Percentiles rank a stretch among this genome's conserved stretches.
Evolutionary conservation across 2,797 vertebrate species (phyloP).

Genomic region (Oceanodroma leucorhoa): DNA sequence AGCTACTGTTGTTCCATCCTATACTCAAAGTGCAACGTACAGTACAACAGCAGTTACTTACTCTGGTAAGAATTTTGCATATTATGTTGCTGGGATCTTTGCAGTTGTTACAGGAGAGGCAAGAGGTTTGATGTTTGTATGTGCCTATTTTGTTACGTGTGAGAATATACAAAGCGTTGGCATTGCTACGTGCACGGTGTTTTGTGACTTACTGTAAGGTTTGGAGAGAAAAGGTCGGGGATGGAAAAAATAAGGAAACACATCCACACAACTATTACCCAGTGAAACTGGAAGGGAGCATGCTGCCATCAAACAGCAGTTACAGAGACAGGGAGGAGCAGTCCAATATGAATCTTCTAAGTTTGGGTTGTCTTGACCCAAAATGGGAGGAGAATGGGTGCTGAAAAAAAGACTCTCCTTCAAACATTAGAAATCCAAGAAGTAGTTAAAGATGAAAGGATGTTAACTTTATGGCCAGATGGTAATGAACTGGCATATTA

Average conservation of each 20-base stretch:
- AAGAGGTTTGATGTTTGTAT: neutral
- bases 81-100: neutral
- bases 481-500: neutral
- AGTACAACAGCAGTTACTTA: slow-evolving; percentile 97
- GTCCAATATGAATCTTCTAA: neutral
- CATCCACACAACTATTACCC: neutral
- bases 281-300: neutral
- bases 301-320: neutral
- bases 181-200: neutral
- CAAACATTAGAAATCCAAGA: neutral
- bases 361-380: neutral
- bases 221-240: neutral
- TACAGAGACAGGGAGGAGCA: neutral
- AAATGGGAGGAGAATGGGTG: too few relatives aligned
- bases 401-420: too few relatives aligned
- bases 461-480: neutral
- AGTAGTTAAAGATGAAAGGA: neutral
- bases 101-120: neutral
- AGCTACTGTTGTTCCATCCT: slow-evolving; percentile 92
- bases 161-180: neutral
- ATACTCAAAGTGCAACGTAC: slow-evolving; percentile 96
- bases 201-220: neutral
- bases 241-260: neutral
- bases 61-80: slow-evolving; percentile 83
- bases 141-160: neutral